These are phyloP conservation scores for Phrynosoma blainvillii DNA, from an alignment of 2,113 vertebrate genomes.

Conservation along the genomic window DNA sequence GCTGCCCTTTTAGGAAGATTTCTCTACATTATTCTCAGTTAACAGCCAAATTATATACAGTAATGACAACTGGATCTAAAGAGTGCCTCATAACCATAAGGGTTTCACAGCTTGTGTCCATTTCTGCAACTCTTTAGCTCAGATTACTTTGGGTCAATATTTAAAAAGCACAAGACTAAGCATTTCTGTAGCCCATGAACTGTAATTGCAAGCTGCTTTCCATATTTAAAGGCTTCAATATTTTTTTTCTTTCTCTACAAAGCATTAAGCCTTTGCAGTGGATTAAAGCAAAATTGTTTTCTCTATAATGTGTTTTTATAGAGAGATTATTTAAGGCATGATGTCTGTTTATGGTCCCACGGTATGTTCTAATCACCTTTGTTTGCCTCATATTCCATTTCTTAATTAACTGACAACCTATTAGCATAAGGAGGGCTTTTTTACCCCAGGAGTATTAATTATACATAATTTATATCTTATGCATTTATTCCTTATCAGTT, in stretches of 20 bases:
- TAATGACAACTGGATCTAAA: neutral
- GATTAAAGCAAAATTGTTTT: conserved; percentile 67
- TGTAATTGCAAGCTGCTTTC: conserved; percentile 41
- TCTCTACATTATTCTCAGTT: neutral
- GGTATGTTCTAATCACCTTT: conserved; percentile 85
- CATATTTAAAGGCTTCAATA: conserved; percentile 44
- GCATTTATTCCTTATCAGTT: conserved; percentile 82
- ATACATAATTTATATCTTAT: conserved; percentile 86
- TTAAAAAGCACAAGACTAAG: neutral
- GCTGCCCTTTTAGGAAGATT: neutral
- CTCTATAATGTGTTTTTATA: conserved; percentile 66
- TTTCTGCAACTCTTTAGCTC: conserved; percentile 5
- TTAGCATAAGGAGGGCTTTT: conserved; percentile 78
- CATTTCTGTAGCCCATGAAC: neutral
- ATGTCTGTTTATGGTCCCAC: conserved; percentile 83
- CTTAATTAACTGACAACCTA: conserved; percentile 86
- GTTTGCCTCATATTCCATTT: conserved; percentile 83
- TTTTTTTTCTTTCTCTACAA: conserved; percentile 46
- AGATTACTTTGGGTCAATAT: conserved; percentile 10
- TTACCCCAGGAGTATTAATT: conserved; percentile 85
- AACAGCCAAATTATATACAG: neutral
- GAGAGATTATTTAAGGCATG: conserved; percentile 78
- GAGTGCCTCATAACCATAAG: neutral
- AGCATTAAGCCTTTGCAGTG: conserved; percentile 48
- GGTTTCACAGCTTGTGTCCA: neutral